These are phyloP conservation scores for Eunapius fragilis DNA, from an alignment of 37 sponge, comb jelly and placozoan species.

Conservation along the genomic window DNA sequence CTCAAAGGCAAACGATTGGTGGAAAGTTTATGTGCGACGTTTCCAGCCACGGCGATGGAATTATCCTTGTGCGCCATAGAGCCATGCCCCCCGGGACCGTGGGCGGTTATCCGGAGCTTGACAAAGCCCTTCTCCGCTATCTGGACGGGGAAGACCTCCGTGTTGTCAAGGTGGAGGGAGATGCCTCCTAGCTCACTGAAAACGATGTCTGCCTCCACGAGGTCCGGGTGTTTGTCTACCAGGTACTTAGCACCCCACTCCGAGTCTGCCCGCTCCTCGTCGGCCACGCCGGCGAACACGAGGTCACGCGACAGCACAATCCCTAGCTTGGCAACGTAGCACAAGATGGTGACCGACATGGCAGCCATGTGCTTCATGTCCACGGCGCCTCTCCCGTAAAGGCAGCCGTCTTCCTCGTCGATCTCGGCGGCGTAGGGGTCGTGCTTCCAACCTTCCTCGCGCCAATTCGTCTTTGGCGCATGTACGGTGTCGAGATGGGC, in stretches of 20 bases:
- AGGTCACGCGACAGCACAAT: slow-evolving; percentile 71
- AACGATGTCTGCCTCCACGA: slow-evolving; percentile 77
- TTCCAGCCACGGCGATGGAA: slow-evolving; percentile 67
- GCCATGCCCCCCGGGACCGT: slow-evolving; percentile 75
- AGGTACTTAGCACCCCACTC: slow-evolving; percentile 71
- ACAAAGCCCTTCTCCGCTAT: slow-evolving; percentile 76
- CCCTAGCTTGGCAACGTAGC: slow-evolving; percentile 57
- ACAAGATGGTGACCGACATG: slow-evolving; percentile 58
- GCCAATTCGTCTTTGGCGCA: slow-evolving; percentile 84
- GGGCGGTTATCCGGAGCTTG: slow-evolving; percentile 56
- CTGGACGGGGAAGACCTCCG: slow-evolving; percentile 61
- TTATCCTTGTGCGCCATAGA: slow-evolving; percentile 65
- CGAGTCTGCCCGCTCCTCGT: slow-evolving; percentile 73
- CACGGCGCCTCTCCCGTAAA: slow-evolving; percentile 83
- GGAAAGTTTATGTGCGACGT: slow-evolving; percentile 43
- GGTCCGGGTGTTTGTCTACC: slow-evolving; percentile 69
- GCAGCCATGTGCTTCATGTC: slow-evolving; percentile 94
- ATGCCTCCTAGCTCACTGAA: slow-evolving; percentile 84
- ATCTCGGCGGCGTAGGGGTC: slow-evolving; percentile 76
- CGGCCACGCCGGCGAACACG: slow-evolving; percentile 83
- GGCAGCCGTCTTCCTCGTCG: slow-evolving; percentile 86
- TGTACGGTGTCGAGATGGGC: slow-evolving; percentile 83
- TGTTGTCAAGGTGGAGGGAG: slow-evolving; percentile 36
- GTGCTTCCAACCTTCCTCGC: slow-evolving; percentile 81
- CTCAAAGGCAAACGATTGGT: slow-evolving; percentile 55